Conservation (phyloP, 2,888 invertebrate genomes). For the Aporophyla nigra region DNA sequence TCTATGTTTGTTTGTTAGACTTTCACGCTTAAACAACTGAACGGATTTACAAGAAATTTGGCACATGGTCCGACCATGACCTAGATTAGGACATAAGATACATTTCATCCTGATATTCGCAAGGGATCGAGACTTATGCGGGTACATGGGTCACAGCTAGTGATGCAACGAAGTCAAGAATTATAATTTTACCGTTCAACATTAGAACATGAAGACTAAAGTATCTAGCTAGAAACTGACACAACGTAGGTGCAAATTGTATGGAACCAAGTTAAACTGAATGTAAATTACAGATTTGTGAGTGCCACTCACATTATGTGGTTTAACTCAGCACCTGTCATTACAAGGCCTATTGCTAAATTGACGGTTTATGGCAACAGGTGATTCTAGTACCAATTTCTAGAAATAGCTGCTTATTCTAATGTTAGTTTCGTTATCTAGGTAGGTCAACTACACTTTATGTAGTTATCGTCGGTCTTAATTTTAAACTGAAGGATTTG, state of each 20-base stretch:
- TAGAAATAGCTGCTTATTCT: constrained; percentile 8
- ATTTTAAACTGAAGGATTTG: not conserved
- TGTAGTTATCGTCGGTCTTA: not conserved
- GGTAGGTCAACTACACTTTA: not conserved
- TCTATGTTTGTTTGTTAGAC: no score
- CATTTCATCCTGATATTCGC: no score
- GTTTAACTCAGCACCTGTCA: constrained; percentile 23
- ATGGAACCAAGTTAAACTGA: constrained; percentile 21
- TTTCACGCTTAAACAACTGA: no score
- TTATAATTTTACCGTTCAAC: not conserved
- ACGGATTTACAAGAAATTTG: no score
- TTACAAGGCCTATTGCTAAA: constrained; percentile 20
- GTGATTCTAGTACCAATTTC: constrained; percentile 15
- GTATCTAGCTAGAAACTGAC: not conserved
- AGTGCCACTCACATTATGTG: not conserved
- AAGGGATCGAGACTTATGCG: no score
- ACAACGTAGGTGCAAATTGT: constrained; percentile 11
- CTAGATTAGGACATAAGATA: no score
- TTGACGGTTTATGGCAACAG: constrained; percentile 7
- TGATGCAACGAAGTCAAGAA: not conserved
- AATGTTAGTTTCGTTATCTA: not conserved
- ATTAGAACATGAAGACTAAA: not conserved
- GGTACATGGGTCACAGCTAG: no score
- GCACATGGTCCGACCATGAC: no score
- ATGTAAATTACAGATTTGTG: constrained; percentile 32